Conservation (phyloP, 2,113 vertebrate species). For the Hippocampus zosterae region DNA sequence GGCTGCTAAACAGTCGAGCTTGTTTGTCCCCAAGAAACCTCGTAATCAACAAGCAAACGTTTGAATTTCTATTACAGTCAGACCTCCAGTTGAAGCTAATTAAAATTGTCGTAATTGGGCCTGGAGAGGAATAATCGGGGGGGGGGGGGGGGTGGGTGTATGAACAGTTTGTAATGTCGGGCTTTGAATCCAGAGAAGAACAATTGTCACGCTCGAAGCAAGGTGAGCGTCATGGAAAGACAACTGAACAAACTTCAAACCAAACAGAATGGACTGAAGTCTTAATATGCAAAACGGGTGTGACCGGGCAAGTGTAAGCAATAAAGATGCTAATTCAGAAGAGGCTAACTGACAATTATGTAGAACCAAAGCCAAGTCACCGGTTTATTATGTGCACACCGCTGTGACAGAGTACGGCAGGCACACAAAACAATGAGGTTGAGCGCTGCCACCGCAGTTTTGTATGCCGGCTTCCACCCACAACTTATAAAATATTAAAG, state of each 20-base stretch:
- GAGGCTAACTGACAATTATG: constrained; percentile 65
- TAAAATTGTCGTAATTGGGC: constrained; percentile 33
- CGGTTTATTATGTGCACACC: constrained; percentile 45
- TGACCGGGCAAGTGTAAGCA: constrained; percentile 65
- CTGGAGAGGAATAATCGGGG: constrained; percentile 17
- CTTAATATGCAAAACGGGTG: constrained; percentile 72
- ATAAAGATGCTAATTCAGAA: constrained; percentile 76
- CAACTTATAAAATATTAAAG: constrained; percentile 65
- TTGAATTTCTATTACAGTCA: constrained; percentile 5
- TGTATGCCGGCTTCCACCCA: constrained; percentile 46
- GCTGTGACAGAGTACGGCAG: constrained; percentile 34
- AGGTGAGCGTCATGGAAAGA: constrained; percentile 48
- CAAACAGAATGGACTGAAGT: constrained; percentile 47
- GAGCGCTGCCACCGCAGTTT: constrained; percentile 29
- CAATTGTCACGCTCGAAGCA: constrained; percentile 30
- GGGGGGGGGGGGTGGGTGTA: constrained; percentile 12
- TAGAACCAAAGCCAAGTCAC: constrained; percentile 40
- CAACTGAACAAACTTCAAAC: constrained; percentile 62
- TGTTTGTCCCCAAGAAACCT: neutral
- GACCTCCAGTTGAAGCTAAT: neutral
- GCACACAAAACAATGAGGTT: constrained; percentile 17
- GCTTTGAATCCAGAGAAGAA: constrained; percentile 34
- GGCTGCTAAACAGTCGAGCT: neutral
- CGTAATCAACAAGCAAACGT: neutral
- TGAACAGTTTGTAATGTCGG: constrained; percentile 44